A percentile compares a stretch with the other conserved stretches of the same genome.
Evolutionary conservation across 2,113 vertebrate genomes (phyloP).

Genomic region (Neofelis nebulosa): DNA sequence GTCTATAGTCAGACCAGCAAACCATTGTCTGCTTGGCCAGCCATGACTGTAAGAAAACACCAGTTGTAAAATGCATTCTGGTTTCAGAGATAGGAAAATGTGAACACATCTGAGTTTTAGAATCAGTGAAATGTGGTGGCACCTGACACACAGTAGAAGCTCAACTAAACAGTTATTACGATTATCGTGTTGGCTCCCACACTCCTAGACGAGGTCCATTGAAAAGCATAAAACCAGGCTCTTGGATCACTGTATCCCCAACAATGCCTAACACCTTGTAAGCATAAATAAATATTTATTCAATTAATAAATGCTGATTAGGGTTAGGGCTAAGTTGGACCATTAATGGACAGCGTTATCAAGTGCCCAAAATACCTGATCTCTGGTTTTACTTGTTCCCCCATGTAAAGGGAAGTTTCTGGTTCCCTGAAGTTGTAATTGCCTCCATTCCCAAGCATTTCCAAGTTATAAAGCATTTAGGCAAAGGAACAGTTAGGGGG

Average conservation of each 20-base stretch:
- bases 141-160: background rate
- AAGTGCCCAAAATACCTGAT: background rate
- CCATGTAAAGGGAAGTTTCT: background rate
- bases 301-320: background rate
- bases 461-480: conserved; percentile 26
- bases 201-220: background rate
- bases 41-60: background rate
- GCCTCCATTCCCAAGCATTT: conserved; percentile 5
- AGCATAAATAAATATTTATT: background rate
- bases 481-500: background rate
- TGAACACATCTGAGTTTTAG: background rate
- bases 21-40: background rate
- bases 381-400: background rate
- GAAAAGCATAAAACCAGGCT: background rate
- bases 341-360: background rate
- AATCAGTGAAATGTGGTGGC: background rate
- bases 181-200: background rate
- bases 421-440: conserved; percentile 48
- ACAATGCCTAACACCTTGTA: background rate
- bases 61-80: background rate
- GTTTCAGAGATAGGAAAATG: background rate
- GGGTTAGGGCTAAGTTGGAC: background rate
- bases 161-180: background rate
- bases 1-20: background rate
- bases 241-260: background rate